Base-by-base conservation (phyloP, 2,797 vertebrate species). In the Cephalopachus bancanus region DNA sequence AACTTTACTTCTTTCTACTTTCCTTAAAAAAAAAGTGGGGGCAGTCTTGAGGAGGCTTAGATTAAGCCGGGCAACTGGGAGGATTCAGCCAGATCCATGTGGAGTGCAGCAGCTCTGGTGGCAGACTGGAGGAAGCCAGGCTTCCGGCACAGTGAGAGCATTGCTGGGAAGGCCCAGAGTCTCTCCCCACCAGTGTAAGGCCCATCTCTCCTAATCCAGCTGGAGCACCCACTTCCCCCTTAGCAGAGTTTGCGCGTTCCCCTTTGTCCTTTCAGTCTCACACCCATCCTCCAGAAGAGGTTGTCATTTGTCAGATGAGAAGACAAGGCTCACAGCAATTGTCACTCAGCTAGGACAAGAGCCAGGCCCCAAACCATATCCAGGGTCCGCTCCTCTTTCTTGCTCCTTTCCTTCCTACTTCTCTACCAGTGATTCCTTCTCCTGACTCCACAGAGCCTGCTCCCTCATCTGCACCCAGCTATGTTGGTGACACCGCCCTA, bases 41-140 rank as follows among this genome's bases (percentile, higher is more conserved):
- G 49, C 5, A 30, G 81, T 78, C 81, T 79, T 44, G 37, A 74
- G 60, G 84, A 81, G 33, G 49, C 55, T 26, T 55, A 30, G 84
- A 85, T 51, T 84, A 85, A 75, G 22, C 4, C 5, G 24, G 75
- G 30, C 10, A 33, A 72, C 51, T 12, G 8, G 57, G 76, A 95
- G 53, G 83, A 71, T 65, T 59, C 30, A 24, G 64, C 9, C 72
- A 84, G 83, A 44, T 30, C 28, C 3, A 0, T 0, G 55, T n/a
- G 51, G 59, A n/a, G 4, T n/a, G 22, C 11, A 24, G 7, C 14
- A 60, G 64, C 33, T 95, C 81, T 16, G 0, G 0, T 1, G 16
- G 15, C 53, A 65, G 71, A 55, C 5, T 19, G 67, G 28, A 83
- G 65, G 33, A 15, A 80, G 37, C 59, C 33, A 59, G 57, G 57